Base-by-base conservation (phyloP, 2,113 vertebrate genomes). In the Cryptotis parvus region DNA sequence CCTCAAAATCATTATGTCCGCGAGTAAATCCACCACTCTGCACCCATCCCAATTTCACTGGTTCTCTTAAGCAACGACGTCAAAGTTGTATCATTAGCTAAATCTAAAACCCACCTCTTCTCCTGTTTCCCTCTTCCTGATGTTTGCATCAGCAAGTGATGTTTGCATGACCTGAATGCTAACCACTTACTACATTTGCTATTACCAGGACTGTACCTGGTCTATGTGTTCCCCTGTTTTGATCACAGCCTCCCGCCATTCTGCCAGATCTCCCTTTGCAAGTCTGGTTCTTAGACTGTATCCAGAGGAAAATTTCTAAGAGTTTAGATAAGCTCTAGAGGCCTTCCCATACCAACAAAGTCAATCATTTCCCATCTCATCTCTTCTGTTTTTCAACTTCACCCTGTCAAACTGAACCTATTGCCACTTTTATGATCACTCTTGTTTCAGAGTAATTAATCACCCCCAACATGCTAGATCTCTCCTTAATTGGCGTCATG, bases 291-390 rank as follows among this genome's bases (percentile, higher is more conserved):
- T 86, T 31, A 72, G 26, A 75, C 7, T 31, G 24, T 31, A 79
- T n/a, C 66, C 37, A 75, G 39, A 87, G 58, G 65, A 91, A 86
- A 41, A 83, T 52, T 86, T 43, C 9, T 87, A 55, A 82, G 66
- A 26, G 45, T 49, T 49, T 49, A 49, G 9, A 6, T 49, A 49
- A 49, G 24, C 39, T n/a, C n/a, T n/a, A n/a, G n/a, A n/a, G n/a
- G n/a, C n/a, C n/a, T 80, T 16, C 35, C 39, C 0, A 2, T 27
- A 43, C 22, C 80, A 68, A 73, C 20, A 15, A 43, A 55, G 63
- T 61, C 68, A 66, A 6, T n/a, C 45, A 61, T 31, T 37, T 66
- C 39, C 31, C 31, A 3, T 63, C 41, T 76, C 18, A 45, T 11
- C 82, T 12, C 11, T 66, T 10, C 77, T 68, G 14, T 11, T 24